Evolutionary conservation across 2,888 invertebrate genomes (phyloP).

Genomic region (Gandaritis pyraliata): DNA sequence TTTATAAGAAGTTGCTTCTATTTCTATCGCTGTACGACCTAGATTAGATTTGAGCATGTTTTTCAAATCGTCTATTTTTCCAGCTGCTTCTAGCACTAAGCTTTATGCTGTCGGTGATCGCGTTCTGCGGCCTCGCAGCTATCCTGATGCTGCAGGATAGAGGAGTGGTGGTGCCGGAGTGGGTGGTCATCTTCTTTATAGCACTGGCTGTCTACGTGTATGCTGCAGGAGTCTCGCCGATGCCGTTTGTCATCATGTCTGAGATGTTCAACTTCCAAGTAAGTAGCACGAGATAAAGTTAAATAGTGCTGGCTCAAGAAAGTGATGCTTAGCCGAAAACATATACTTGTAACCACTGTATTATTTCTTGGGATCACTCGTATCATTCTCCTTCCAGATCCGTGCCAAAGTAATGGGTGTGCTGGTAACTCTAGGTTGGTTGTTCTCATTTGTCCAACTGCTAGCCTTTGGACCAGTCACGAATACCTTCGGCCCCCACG

Average conservation of each 20-base stretch:
- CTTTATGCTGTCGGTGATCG: conserved; percentile 40
- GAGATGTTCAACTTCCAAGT: conserved; percentile 64
- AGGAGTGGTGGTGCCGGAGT: conserved; percentile 47
- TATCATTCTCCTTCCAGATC: conserved; percentile 48
- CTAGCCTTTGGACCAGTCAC: conserved; percentile 47
- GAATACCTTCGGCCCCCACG: conserved; percentile 56
- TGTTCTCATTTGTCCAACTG: conserved; percentile 51
- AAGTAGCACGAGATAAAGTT: not conserved
- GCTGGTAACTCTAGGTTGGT: conserved; percentile 54
- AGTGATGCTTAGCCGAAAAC: too few relatives aligned
- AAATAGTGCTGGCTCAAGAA: not conserved
- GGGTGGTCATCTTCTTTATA: conserved; percentile 53
- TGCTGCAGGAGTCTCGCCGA: conserved; percentile 52
- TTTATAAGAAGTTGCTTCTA: too few relatives aligned
- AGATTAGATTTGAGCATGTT: too few relatives aligned
- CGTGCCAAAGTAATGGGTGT: conserved; percentile 58
- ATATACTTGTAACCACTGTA: too few relatives aligned
- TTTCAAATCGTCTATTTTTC: conserved; percentile 5
- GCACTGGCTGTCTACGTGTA: conserved; percentile 49
- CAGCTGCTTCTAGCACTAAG: conserved; percentile 49
- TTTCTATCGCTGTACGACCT: too few relatives aligned
- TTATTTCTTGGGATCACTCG: too few relatives aligned
- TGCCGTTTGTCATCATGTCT: conserved; percentile 60
- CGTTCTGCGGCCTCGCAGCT: conserved; percentile 47
- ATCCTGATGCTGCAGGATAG: conserved; percentile 43